Percentiles rank a stretch among this genome's conserved stretches.
phyloP scores from a whole-genome alignment of 2,113 vertebrate genomes.

The Ginglymostoma cirratum region DNA sequence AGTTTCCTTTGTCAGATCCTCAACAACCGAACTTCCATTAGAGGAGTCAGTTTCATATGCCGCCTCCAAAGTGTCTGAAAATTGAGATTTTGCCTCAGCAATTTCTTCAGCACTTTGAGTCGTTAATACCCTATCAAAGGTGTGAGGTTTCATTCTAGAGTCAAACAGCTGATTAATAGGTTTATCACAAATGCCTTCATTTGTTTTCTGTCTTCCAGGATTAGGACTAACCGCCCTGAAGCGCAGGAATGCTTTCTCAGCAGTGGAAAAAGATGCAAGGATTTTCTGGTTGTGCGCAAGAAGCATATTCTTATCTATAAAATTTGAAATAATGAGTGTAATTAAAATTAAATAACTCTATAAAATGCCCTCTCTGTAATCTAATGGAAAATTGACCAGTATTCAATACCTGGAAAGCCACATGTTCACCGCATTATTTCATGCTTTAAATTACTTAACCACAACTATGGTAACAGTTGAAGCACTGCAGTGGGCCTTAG shows the following conservation, averaged over 20 bases:
- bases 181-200: neutral
- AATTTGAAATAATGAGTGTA: conserved; percentile 2
- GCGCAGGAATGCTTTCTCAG: neutral
- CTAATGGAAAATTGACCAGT: neutral
- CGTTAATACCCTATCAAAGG: neutral
- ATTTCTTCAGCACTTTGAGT: neutral
- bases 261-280: neutral
- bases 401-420: neutral
- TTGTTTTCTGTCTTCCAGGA: neutral
- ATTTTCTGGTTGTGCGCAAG: conserved; percentile 11
- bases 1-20: neutral
- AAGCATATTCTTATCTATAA: conserved; percentile 22
- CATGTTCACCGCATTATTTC: neutral
- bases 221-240: neutral
- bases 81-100: neutral
- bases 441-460: neutral
- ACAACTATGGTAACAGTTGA: neutral
- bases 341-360: neutral
- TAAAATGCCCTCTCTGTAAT: neutral
- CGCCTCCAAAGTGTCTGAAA: neutral
- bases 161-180: neutral
- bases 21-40: neutral
- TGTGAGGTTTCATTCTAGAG: neutral
- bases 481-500: neutral
- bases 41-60: neutral